These are phyloP conservation scores for Acropternis orthonyx DNA, from an alignment of 2,797 vertebrate genomes.

Conservation along the genomic window DNA sequence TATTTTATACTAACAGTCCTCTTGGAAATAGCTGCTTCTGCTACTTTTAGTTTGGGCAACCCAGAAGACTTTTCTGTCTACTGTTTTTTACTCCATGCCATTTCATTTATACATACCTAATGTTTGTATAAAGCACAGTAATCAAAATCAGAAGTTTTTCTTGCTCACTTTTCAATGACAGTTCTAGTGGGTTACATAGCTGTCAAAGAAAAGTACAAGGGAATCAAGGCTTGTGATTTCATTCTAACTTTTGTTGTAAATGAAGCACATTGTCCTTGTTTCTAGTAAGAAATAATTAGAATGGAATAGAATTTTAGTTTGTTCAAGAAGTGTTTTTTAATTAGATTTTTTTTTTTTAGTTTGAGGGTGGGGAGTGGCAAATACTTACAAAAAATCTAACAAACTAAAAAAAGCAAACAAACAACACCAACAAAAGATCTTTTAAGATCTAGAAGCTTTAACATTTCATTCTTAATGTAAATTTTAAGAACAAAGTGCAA, in stretches of 20 bases:
- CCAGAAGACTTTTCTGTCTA: neutral
- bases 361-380: neutral
- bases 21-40: neutral
- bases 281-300: neutral
- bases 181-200: neutral
- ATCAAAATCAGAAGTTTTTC: neutral
- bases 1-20: neutral
- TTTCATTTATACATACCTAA: neutral
- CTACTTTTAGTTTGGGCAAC: neutral
- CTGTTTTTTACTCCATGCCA: neutral
- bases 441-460: neutral
- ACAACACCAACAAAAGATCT: neutral
- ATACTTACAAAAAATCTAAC: neutral
- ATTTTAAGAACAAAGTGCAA: neutral
- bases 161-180: neutral
- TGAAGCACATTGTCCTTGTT: neutral
- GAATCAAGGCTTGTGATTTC: neutral
- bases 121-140: neutral
- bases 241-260: neutral
- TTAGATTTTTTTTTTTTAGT: neutral
- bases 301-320: neutral
- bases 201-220: neutral
- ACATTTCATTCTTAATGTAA: neutral
- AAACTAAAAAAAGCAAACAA: no score
- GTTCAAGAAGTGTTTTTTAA: rapidly evolving